phyloP scores from a whole-genome alignment of 2,888 invertebrate species.

The Phasia obesa region DNA sequence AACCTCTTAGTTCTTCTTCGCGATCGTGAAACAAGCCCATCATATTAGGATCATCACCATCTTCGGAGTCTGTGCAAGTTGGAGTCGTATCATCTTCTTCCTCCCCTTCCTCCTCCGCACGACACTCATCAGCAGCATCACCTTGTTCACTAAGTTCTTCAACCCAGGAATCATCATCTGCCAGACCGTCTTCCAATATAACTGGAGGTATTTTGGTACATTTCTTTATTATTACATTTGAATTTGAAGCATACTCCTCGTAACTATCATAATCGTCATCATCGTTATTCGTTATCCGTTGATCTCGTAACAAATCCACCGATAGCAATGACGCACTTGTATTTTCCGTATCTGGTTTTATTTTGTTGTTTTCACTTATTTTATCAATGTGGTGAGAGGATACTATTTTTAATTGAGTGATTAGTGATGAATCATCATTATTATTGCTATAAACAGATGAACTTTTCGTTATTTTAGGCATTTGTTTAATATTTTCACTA shows the following conservation, averaged over 20 bases:
- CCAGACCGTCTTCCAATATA: slow-evolving; percentile 92
- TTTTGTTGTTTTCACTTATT: slow-evolving; percentile 48
- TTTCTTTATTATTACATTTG: slow-evolving; percentile 29
- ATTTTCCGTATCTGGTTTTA: slow-evolving; percentile 33
- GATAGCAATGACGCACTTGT: slow-evolving; percentile 43
- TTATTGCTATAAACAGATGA: slow-evolving; percentile 57
- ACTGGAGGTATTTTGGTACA: slow-evolving; percentile 68
- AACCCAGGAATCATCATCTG: slow-evolving; percentile 96
- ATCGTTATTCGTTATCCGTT: slow-evolving; percentile 57
- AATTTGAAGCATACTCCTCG: slow-evolving; percentile 45
- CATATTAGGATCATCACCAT: slow-evolving; percentile 78
- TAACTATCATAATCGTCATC: slow-evolving; percentile 63
- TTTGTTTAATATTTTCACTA: slow-evolving; percentile 65
- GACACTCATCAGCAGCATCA: slow-evolving; percentile 83
- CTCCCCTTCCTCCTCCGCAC: slow-evolving; percentile 31
- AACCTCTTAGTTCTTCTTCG: slow-evolving; percentile 92
- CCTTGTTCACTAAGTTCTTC: slow-evolving; percentile 93
- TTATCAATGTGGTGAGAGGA: slow-evolving; percentile 54
- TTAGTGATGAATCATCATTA: slow-evolving; percentile 66
- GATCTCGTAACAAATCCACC: slow-evolving; percentile 75
- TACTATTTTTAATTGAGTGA: slow-evolving; percentile 50
- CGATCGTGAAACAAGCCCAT: slow-evolving; percentile 85
- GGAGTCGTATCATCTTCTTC: slow-evolving; percentile 84
- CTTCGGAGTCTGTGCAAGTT: slow-evolving; percentile 79
- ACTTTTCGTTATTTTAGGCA: slow-evolving; percentile 59